These are phyloP conservation scores for Lethenteron reissneri DNA, from an alignment of 2,113 vertebrate species.

Conservation along the genomic window DNA sequence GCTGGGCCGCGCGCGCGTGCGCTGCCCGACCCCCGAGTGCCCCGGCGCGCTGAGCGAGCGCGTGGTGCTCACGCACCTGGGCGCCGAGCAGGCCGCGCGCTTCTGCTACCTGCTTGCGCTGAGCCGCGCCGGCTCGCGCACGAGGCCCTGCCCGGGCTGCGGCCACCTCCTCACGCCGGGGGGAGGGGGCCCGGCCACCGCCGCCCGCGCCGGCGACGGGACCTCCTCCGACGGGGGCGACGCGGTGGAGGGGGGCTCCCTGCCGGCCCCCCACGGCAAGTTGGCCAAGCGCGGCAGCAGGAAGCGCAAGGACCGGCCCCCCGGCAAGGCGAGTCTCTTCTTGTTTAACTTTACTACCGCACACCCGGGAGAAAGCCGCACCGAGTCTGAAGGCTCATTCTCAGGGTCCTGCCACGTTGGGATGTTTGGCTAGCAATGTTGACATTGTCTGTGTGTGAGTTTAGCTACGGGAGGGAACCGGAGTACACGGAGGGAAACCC, in stretches of 20 bases:
- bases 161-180: slow-evolving; percentile 73
- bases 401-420: too few species aligned
- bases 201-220: slow-evolving; percentile 24
- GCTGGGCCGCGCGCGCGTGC: slow-evolving; percentile 46
- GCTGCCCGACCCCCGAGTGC: slow-evolving; percentile 79
- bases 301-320: slow-evolving; percentile 15
- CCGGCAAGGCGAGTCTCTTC: slow-evolving; percentile 17
- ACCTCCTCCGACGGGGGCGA: slow-evolving; percentile 47
- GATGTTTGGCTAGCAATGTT: too few species aligned
- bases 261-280: slow-evolving; percentile 18
- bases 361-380: slow-evolving; percentile 7
- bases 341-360: slow-evolving; percentile 12
- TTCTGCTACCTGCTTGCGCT: slow-evolving; percentile 89
- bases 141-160: slow-evolving; percentile 92
- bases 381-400: too few species aligned
- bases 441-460: too few species aligned
- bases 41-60: slow-evolving; percentile 64
- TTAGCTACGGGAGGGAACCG: too few species aligned
- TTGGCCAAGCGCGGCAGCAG: slow-evolving; percentile 10
- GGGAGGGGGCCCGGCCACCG: slow-evolving; percentile 20
- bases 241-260: slow-evolving; percentile 69
- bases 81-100: slow-evolving; percentile 54
- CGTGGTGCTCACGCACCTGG: slow-evolving; percentile 45
- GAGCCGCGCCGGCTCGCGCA: slow-evolving; percentile 69
- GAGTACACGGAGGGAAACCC: too few species aligned